A percentile compares a stretch with the other conserved stretches of the same genome.
Evolutionary conservation across 2,797 vertebrate species (phyloP).

Genomic region (Sciurus vulgaris): DNA sequence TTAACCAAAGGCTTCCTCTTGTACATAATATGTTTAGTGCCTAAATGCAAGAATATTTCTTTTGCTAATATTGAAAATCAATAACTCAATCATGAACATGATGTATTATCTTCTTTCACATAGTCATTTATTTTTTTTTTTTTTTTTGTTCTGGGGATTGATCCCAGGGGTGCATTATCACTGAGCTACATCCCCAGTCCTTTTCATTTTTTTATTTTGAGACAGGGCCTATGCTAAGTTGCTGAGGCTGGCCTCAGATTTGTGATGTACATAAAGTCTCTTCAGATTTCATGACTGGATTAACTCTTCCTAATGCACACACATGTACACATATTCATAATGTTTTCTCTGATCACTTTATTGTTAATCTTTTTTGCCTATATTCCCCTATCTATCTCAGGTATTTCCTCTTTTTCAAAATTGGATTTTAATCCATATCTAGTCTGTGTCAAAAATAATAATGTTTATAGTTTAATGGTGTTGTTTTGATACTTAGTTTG

Average conservation of each 20-base stretch:
- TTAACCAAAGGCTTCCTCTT: not conserved
- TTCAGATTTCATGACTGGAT: not conserved
- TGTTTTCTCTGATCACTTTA: conserved; percentile 36
- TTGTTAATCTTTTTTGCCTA: not conserved
- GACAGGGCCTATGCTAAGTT: too few species aligned
- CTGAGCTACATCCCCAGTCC: too few species aligned
- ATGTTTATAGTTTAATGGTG: conserved; percentile 13
- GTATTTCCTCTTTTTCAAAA: not conserved
- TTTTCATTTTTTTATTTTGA: too few species aligned
- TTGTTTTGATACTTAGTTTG: conserved; percentile 33
- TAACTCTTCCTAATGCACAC: not conserved
- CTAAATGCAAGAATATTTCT: not conserved
- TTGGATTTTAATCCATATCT: conserved; percentile 33
- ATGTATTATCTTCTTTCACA: not conserved
- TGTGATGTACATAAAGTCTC: not conserved
- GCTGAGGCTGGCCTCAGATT: too few species aligned
- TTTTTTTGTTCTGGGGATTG: too few species aligned
- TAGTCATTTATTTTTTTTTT: conserved; percentile 27
- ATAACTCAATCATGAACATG: not conserved
- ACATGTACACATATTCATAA: not conserved
- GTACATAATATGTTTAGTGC: not conserved
- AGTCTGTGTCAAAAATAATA: not conserved
- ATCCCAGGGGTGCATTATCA: too few species aligned
- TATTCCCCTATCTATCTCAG: not conserved
- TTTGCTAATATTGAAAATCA: not conserved